These are phyloP conservation scores for Caenorhabditis sp. DNA, from an alignment of 2,888 invertebrate species.

Conservation along the genomic window DNA sequence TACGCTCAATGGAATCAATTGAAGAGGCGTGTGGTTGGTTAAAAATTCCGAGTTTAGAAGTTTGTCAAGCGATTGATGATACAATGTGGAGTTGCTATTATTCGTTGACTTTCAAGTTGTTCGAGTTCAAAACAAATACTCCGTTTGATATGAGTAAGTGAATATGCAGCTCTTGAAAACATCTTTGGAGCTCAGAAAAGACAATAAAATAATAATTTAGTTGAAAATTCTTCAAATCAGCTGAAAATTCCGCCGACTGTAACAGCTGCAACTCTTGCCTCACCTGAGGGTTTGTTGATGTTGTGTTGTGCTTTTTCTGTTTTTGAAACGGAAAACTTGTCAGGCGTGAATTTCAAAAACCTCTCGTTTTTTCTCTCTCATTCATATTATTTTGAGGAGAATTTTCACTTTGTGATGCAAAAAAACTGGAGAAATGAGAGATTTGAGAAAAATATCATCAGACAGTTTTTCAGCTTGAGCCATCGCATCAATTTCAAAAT, in stretches of 20 bases:
- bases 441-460: no score
- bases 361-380: no score
- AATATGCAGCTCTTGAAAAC: no score
- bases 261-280: slow-evolving; percentile 34
- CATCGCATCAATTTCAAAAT: no score
- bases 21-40: slow-evolving; percentile 21
- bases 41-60: slow-evolving; percentile 6
- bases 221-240: slow-evolving; percentile 15
- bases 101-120: not conserved
- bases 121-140: not conserved
- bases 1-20: slow-evolving; percentile 8
- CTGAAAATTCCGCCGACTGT: slow-evolving; percentile 25
- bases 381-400: not conserved
- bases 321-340: slow-evolving; percentile 2
- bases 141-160: slow-evolving; percentile 4
- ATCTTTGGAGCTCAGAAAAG: not conserved
- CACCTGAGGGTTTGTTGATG: slow-evolving; percentile 35
- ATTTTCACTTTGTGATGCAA: not conserved
- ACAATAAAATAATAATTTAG: slow-evolving; percentile 5
- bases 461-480: no score
- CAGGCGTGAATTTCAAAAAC: not conserved
- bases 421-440: not conserved
- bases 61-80: slow-evolving; percentile 16
- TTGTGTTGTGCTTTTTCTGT: not conserved
- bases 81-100: slow-evolving; percentile 13